Base-by-base conservation (phyloP, 1,140 invertebrate species). In the Pseudomyrmex flavicornis region DNA sequence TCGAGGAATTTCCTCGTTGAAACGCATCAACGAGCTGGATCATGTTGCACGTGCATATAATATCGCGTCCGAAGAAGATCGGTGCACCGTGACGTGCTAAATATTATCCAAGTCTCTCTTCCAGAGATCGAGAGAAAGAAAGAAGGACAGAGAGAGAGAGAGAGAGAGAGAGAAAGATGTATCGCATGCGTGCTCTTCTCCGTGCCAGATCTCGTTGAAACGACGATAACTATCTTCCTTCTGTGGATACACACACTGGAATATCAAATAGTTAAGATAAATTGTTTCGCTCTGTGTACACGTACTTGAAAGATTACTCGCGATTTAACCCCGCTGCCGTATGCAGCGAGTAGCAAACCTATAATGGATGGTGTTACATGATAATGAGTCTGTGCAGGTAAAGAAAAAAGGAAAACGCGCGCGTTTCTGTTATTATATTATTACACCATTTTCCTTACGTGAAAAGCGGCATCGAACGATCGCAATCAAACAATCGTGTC, bases 11-110 rank as follows among this genome's bases (percentile, higher is more conserved):
- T 62, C 17, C 59, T 82, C 52, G 22, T 63, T 69, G 54, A 69
- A 70, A 79, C 76, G 76, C 76, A 79, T 79, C 76, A 79, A 70
- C 44, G 65, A 59, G 65, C 44, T 70, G 10, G 76, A 79, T 79
- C 76, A 70, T 44, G 7, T 48, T 69, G 63, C 63, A 56, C 44
- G 52, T 48, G 54, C 20, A 58, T 35, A 35, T 70, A 79, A 58
- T 69, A n/a, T 58, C 20, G 7, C 66, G 48, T 7, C 2, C 50
- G 13, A 12, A 44, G 35, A 35, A 5, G 35, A 35, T 35, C 35
- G 35, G 35, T 35, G 7, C 35, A 35, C 35, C 35, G 35, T 13
- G 46, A 26, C 50, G 15, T 69, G 17, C 13, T n/a, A 46, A 44
- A 8, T 61, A 15, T 62, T n/a, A 66, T 4, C 9, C 35, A 35